phyloP scores from a whole-genome alignment of 2,113 vertebrate species.

The Serilophus lunatus region DNA sequence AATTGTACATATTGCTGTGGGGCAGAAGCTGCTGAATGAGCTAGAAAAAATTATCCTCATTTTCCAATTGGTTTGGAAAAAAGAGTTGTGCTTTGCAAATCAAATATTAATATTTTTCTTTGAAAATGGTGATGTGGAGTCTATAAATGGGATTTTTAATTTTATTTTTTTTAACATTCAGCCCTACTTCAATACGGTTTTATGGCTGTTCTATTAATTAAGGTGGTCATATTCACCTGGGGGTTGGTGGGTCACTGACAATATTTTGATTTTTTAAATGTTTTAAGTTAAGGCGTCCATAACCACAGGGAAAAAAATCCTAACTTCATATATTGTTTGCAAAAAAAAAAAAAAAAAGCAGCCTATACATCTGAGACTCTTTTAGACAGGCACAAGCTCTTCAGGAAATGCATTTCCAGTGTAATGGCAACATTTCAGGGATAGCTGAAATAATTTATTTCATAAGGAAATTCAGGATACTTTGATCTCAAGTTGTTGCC shows the following conservation, averaged over 20 bases:
- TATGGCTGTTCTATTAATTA: neutral
- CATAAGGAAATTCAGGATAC: slow-evolving; percentile 22
- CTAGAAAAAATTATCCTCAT: neutral
- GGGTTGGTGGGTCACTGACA: neutral
- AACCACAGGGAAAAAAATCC: neutral
- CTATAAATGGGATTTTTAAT: neutral
- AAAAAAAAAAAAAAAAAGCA: no score
- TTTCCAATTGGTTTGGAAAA: neutral
- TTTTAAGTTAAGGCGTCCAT: neutral
- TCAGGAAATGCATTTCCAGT: neutral
- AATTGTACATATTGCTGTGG: fast-evolving
- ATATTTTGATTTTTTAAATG: neutral
- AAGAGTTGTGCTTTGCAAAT: neutral
- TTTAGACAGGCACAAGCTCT: neutral
- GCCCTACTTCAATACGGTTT: neutral
- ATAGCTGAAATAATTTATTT: slow-evolving; percentile 32
- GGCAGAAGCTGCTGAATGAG: neutral
- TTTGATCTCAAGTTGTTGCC: neutral
- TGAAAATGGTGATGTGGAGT: fast-evolving
- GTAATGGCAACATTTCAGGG: neutral
- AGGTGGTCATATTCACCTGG: neutral
- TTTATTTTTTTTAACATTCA: neutral
- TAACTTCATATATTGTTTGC: neutral
- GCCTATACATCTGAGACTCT: neutral
- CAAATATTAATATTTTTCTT: neutral